Base-by-base conservation (phyloP, 2,888 invertebrate species). In the Pollenia amentaria region DNA sequence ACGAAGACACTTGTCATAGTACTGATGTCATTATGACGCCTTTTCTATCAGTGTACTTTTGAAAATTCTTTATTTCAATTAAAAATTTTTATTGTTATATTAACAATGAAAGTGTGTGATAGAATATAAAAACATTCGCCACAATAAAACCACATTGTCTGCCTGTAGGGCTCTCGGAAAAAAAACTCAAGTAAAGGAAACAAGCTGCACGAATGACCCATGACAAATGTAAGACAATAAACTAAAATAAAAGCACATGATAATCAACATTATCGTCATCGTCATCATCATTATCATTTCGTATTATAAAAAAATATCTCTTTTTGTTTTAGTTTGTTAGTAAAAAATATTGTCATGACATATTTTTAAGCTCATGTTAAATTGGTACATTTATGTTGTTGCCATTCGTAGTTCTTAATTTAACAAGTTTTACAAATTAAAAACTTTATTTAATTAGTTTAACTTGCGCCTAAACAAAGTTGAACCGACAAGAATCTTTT, bases 401-500 rank as follows among this genome's bases (percentile, higher is more conserved):
- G 18, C 10, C 57, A 40, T 16, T 70, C 60, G 57, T 46, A 14
- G 40, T 70, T 70, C 53, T 79, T 64, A 84, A 79, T 89, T 91
- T 90, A 91, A 91, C 91, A 90, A 90, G 90, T 90, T 89, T 29
- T 89, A 90, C 90, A 91, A 91, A 90, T 91, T 91, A 91, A 90
- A 88, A 88, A 91, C 91, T 91, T 90, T 88, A 91, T 90, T 91
- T 90, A 91, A 91, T 91, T 91, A 90, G 90, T 91, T 91, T 89
- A 90, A 91, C 91, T 91, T 91, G 91, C 90, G 91, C 91, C 91
- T 91, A 89, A 90, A 88, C 64, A 87, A 86, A 82, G 64, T 73
- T 67, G 78, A 70, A 67, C 46, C 60, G 53, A 70, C 73, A 48
- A 51, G 10, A 69, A 62, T 29, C 21, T 44, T 69, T 18, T 55